phyloP scores from a whole-genome alignment of 2,888 invertebrate species.

The Amphimallon solstitiale region DNA sequence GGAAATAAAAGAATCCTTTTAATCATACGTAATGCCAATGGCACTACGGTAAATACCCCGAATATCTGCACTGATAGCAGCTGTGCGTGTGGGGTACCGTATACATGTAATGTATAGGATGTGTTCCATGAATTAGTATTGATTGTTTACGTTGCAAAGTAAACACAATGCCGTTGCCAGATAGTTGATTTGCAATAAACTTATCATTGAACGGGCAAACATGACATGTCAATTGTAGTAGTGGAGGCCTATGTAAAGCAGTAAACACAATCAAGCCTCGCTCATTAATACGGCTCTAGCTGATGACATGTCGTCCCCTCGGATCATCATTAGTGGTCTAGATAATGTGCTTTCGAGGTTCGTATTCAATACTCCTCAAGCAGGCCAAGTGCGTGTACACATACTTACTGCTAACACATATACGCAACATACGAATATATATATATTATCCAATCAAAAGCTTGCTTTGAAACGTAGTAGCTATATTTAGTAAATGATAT shows the following conservation, averaged over 20 bases:
- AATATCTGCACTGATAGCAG: too few relatives aligned
- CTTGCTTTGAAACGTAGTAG: too few relatives aligned
- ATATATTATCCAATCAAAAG: too few relatives aligned
- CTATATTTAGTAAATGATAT: too few relatives aligned
- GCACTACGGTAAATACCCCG: too few relatives aligned
- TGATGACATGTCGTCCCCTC: slow-evolving; percentile 32
- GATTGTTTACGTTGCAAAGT: slow-evolving; percentile 56
- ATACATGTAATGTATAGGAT: slow-evolving; percentile 23
- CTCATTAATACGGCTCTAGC: slow-evolving; percentile 40
- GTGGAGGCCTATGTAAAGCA: slow-evolving; percentile 36
- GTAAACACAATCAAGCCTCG: slow-evolving; percentile 47
- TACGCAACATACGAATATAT: too few relatives aligned
- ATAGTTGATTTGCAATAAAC: slow-evolving; percentile 59
- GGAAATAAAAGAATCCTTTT: too few relatives aligned
- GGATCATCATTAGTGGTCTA: slow-evolving; percentile 41
- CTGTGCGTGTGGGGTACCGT: too few relatives aligned
- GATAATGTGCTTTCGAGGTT: slow-evolving; percentile 38
- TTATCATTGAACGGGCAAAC: slow-evolving; percentile 60
- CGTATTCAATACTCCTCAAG: slow-evolving; percentile 8
- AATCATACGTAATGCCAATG: too few relatives aligned
- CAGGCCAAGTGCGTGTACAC: not conserved
- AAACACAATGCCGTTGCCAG: slow-evolving; percentile 50
- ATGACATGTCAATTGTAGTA: slow-evolving; percentile 57
- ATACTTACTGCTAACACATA: too few relatives aligned
- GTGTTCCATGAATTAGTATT: slow-evolving; percentile 58